A percentile compares a stretch with the other conserved stretches of the same genome.
Conservation (phyloP, 2,888 invertebrate genomes). For the Caenorhabditis zanzibari region DNA sequence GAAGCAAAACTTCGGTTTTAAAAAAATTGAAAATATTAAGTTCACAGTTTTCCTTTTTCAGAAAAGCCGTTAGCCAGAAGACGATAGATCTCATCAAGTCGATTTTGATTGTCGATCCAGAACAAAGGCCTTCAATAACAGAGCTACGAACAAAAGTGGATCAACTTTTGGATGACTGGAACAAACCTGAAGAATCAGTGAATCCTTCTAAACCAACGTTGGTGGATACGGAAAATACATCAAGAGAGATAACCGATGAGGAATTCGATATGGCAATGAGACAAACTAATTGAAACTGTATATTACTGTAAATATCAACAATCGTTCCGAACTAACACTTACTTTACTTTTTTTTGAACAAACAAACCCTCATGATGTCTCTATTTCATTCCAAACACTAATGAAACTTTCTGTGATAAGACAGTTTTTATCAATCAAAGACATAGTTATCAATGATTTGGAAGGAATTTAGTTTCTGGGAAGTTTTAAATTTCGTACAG, state of each 20-base stretch:
- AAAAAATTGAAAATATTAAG: neutral
- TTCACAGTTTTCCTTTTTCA: neutral
- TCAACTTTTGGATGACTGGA: conserved; percentile 8
- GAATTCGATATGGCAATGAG: conserved; percentile 51
- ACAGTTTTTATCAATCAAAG: conserved; percentile 16
- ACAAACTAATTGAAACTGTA: neutral
- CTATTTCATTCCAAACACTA: conserved; percentile 18
- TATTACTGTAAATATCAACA: conserved; percentile 10
- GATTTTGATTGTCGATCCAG: conserved; percentile 53
- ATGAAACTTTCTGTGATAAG: conserved; percentile 8
- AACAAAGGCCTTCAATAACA: conserved; percentile 46
- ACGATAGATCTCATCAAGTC: conserved; percentile 56
- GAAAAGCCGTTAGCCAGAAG: conserved; percentile 8
- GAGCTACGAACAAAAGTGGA: conserved; percentile 35
- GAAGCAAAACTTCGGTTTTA: no score
- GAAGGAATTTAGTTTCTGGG: neutral
- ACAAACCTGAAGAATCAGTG: neutral
- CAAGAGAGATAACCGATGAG: conserved; percentile 46
- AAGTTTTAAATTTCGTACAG: no score
- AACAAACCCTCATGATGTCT: conserved; percentile 16
- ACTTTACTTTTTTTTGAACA: conserved; percentile 12
- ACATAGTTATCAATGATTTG: conserved; percentile 14
- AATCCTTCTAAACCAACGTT: neutral
- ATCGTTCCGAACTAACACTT: conserved; percentile 8
- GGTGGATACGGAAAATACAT: neutral